Conservation (phyloP, 2,797 vertebrate species). For the Sebastes itinus region DNA sequence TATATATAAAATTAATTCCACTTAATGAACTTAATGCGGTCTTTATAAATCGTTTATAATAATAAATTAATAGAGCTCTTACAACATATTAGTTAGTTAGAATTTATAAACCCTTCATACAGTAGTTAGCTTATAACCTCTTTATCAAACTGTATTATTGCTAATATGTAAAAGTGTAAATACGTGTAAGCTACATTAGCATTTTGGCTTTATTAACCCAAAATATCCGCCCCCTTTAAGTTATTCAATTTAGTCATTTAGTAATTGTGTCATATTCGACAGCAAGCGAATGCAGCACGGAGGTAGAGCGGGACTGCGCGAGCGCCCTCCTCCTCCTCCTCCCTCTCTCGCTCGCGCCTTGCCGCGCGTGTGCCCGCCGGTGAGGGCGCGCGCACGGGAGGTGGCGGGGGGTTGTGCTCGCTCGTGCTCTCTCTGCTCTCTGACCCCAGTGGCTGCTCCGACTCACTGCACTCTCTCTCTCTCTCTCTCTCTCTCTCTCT, state of each 20-base stretch:
- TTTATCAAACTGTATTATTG: too few species aligned
- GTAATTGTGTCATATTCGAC: constrained; percentile 19
- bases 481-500: constrained; percentile 63
- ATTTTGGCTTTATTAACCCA: not conserved
- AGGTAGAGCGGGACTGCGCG: constrained; percentile 32
- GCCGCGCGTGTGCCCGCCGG: constrained; percentile 61
- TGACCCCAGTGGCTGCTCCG: constrained; percentile 86
- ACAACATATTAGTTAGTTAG: too few species aligned
- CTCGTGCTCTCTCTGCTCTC: constrained; percentile 82
- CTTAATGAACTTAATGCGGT: too few species aligned
- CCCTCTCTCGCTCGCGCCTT: not conserved
- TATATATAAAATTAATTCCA: too few species aligned
- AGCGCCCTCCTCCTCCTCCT: not conserved
- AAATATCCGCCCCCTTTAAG: not conserved
- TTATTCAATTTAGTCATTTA: not conserved
- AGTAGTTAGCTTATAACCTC: not conserved
- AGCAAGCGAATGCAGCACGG: constrained; percentile 57
- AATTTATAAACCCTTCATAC: not conserved
- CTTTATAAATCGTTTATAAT: too few species aligned
- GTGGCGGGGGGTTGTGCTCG: constrained; percentile 77
- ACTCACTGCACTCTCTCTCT: constrained; percentile 86
- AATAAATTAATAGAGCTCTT: too few species aligned
- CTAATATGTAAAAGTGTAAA: too few species aligned
- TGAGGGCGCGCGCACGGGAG: constrained; percentile 64
- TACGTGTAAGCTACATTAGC: not conserved